A percentile compares a stretch with the other conserved stretches of the same genome.
Evolutionary conservation across 2,113 vertebrate species (phyloP).

Genomic region (Sula dactylatra): DNA sequence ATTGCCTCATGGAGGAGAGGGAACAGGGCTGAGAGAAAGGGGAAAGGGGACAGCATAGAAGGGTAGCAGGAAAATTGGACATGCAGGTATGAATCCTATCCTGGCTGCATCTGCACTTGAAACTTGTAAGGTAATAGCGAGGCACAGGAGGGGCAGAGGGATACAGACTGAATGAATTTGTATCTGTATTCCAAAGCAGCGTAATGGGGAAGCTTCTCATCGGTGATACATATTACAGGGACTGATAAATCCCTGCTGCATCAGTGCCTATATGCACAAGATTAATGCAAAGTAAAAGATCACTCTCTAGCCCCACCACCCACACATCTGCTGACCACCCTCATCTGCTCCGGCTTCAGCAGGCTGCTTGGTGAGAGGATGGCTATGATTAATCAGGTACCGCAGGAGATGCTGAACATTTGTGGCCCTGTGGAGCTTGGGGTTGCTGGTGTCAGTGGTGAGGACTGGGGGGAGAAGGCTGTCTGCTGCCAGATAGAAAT

Average conservation of each 20-base stretch:
- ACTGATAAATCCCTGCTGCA: background rate
- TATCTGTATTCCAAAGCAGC: background rate
- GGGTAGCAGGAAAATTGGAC: background rate
- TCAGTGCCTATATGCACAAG: background rate
- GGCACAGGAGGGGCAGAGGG: background rate
- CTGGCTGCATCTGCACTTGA: background rate
- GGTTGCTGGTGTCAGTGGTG: background rate
- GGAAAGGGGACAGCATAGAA: background rate
- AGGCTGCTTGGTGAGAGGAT: background rate
- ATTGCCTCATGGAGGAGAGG: background rate
- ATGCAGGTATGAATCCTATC: background rate
- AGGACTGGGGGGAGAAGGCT: background rate
- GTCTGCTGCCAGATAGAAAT: background rate
- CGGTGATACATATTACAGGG: background rate
- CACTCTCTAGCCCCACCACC: background rate
- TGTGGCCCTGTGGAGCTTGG: background rate
- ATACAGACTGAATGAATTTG: background rate
- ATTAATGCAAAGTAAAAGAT: slow-evolving; percentile 41
- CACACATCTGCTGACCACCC: slow-evolving; percentile 40
- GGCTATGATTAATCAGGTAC: slow-evolving; percentile 45
- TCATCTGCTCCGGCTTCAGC: background rate
- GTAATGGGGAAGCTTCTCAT: background rate
- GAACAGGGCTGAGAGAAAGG: background rate
- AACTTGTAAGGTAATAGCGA: background rate
- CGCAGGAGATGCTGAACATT: background rate